Percentiles rank a stretch among this genome's conserved stretches.
phyloP scores from a whole-genome alignment of 2,888 invertebrate species.

The Embidobia sp. region DNA sequence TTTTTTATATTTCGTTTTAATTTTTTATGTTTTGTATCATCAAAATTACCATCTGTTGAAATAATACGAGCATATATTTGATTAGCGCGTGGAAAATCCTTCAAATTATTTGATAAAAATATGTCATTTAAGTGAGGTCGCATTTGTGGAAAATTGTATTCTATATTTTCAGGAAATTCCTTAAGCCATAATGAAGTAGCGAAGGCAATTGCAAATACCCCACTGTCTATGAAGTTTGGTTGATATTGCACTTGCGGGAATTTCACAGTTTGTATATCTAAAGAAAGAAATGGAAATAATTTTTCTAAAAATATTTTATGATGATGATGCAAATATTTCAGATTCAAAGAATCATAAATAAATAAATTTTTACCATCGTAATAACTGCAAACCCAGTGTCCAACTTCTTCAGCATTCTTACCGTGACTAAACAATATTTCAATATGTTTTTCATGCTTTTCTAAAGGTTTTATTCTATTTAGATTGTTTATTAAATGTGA shows the following conservation, averaged over 20 bases:
- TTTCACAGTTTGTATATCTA: neutral
- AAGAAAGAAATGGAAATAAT: slow-evolving; percentile 4
- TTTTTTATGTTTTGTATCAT: too few species aligned
- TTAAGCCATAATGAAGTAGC: slow-evolving; percentile 3
- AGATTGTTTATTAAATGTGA: neutral
- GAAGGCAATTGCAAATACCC: slow-evolving; percentile 6
- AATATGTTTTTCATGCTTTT: neutral
- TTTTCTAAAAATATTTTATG: neutral
- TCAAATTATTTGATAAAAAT: neutral
- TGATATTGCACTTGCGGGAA: slow-evolving; percentile 5
- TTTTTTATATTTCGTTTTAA: too few species aligned
- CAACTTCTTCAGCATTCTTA: neutral
- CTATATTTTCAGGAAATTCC: neutral
- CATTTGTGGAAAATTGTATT: neutral
- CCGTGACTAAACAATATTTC: neutral
- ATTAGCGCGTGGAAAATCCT: too few species aligned
- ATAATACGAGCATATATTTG: too few species aligned
- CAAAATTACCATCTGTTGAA: too few species aligned
- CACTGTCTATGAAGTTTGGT: neutral
- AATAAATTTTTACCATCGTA: slow-evolving; percentile 4
- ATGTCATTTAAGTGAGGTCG: slow-evolving; percentile 1
- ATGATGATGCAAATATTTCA: slow-evolving; percentile 1
- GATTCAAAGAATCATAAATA: slow-evolving; percentile 7
- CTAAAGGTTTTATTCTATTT: neutral
- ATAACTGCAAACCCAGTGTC: slow-evolving; percentile 9